Percentiles rank a stretch among this genome's conserved stretches.
Evolutionary conservation across 2,797 vertebrate species (phyloP).

Genomic region (Etheostoma perlongum): DNA sequence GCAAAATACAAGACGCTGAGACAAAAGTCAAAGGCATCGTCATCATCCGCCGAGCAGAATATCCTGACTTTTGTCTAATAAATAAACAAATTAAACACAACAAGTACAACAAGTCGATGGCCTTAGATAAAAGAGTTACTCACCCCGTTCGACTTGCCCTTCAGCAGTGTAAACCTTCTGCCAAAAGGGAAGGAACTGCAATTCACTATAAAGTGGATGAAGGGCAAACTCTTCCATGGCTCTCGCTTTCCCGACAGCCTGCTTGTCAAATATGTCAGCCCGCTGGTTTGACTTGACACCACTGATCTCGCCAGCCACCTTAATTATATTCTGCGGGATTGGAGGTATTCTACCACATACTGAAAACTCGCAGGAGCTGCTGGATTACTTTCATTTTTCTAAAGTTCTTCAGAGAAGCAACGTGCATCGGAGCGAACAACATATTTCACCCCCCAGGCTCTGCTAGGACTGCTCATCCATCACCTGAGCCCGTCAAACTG

Average conservation of each 20-base stretch:
- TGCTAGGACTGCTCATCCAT: slow-evolving; percentile 54
- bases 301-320: slow-evolving; percentile 59
- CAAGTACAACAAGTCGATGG: slow-evolving; percentile 20
- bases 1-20: not conserved
- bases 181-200: slow-evolving; percentile 58
- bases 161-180: slow-evolving; percentile 54
- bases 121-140: slow-evolving; percentile 50
- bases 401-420: slow-evolving; percentile 51
- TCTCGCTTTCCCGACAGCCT: slow-evolving; percentile 47
- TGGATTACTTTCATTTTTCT: slow-evolving; percentile 63
- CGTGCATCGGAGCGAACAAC: slow-evolving; percentile 51
- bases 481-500: slow-evolving; percentile 54
- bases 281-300: slow-evolving; percentile 50
- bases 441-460: slow-evolving; percentile 60
- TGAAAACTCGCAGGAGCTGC: slow-evolving; percentile 37
- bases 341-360: slow-evolving; percentile 50
- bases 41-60: not conserved
- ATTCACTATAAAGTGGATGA: slow-evolving; percentile 60
- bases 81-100: slow-evolving; percentile 36
- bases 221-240: slow-evolving; percentile 55
- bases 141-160: slow-evolving; percentile 45
- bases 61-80: slow-evolving; percentile 23
- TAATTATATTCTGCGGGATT: slow-evolving; percentile 64
- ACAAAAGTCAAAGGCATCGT: slow-evolving; percentile 20
- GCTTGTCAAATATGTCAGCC: slow-evolving; percentile 67